Conservation (phyloP, 2,113 vertebrate genomes). For the Pseudonaja textilis region DNA sequence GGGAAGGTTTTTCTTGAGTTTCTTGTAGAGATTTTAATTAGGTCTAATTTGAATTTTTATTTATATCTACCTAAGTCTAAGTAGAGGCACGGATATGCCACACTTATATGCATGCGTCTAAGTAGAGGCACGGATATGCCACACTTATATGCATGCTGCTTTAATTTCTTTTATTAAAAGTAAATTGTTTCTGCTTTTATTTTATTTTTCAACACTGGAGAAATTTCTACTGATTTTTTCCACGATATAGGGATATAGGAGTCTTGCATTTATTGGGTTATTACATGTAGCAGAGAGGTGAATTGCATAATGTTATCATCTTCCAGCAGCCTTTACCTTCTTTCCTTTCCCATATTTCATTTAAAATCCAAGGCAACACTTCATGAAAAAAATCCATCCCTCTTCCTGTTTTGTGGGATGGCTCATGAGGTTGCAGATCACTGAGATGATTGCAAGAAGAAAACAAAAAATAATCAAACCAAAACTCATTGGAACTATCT, state of each 20-base stretch:
- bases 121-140: background rate
- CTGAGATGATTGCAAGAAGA: background rate
- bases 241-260: background rate
- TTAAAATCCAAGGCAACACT: background rate
- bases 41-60: background rate
- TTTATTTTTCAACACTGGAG: background rate
- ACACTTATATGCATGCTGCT: background rate
- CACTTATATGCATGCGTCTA: background rate
- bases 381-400: background rate
- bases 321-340: background rate
- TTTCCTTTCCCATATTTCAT: background rate
- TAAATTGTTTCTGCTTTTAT: background rate
- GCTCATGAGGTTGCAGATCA: background rate
- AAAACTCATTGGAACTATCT: background rate
- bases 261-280: background rate
- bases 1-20: background rate
- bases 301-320: background rate
- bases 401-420: background rate
- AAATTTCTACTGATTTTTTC: background rate
- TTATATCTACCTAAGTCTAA: background rate
- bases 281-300: background rate
- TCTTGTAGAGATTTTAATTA: background rate
- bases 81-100: background rate
- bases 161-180: background rate
- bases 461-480: background rate